Base-by-base conservation (phyloP, 1,140 invertebrate genomes). In the Globodera ellingtonae region DNA sequence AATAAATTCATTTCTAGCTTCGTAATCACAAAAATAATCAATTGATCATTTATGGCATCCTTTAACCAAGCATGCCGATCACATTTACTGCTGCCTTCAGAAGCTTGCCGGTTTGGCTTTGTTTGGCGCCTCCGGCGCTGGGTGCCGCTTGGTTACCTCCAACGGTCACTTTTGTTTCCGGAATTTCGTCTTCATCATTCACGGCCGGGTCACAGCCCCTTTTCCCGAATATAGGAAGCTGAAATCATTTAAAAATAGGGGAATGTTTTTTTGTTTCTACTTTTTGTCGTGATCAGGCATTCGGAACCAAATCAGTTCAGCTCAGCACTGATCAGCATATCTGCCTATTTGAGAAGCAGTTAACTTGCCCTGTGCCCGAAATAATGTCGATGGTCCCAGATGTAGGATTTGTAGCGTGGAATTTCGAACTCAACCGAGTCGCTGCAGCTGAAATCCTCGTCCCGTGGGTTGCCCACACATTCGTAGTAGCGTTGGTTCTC, bases 341-440 rank as follows among this genome's bases (percentile, higher is more conserved):
- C 62, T 59, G 50, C 48, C 47, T 66, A 6, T 56, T 18, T 8
- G 0, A 79, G 67, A 24, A 62, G 15, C 13, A 9, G 10, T 65
- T 44, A 24, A 35, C 75, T 21, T 71, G 86, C 85, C 73, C 84
- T 77, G 50, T 85, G 85, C 18, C 82, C 85, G 65, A 85, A 85
- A 72, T 85, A 85, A 50, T 85, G 82, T 47, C 78, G 52, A 75
- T 85, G 84, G 44, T 86, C 84, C 66, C 52, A 71, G 35, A 86
- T 86, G 67, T 86, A 82, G 8, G 78, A 82, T 13, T 83, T 67
- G 62, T 78, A 84, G 24, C 72, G 80, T 7, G 79, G 75, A 0
- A 77, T 47, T 46, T 85, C 84, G 62, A 84, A 86, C 1, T 66
- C 52, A 7, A 86, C 46, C 3, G 69, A 47, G 62, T 85, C 82